Percentiles rank a stretch among this genome's conserved stretches.
These are phyloP conservation scores for Brachionus calyciflorus DNA, from an alignment of 1,140 invertebrate species.

Conservation along the genomic window DNA sequence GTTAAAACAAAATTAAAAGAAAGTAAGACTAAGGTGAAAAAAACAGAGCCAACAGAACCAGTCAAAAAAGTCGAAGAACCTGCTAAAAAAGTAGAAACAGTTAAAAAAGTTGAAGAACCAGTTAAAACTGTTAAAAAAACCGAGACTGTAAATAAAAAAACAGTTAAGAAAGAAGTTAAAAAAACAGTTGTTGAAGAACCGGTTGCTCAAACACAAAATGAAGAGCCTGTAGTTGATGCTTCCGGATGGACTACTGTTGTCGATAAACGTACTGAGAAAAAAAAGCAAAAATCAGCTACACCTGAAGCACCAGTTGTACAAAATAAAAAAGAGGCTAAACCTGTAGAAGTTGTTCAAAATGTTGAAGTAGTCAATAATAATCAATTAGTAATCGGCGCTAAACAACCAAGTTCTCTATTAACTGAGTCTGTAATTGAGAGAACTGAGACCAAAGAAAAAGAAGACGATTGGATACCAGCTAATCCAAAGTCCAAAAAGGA, in stretches of 20 bases:
- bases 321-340: neutral
- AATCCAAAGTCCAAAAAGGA: slow-evolving; percentile 5
- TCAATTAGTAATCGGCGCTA: slow-evolving; percentile 1
- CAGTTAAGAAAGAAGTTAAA: neutral
- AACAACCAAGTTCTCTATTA: neutral
- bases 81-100: neutral
- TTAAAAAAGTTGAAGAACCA: neutral
- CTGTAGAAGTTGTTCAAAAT: neutral
- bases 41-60: neutral
- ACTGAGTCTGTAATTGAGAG: neutral
- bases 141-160: neutral
- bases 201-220: too few relatives aligned
- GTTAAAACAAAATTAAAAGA: slow-evolving; percentile 11
- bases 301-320: neutral
- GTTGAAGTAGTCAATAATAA: neutral
- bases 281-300: slow-evolving; percentile 10
- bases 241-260: slow-evolving; percentile 35
- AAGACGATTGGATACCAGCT: slow-evolving; percentile 28
- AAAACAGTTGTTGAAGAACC: neutral
- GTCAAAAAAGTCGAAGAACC: slow-evolving; percentile 20
- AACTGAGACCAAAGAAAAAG: slow-evolving; percentile 24
- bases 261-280: slow-evolving; percentile 3
- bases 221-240: neutral
- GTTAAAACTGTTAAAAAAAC: neutral
- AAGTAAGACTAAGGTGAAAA: neutral